Percentiles rank a stretch among this genome's conserved stretches.
These are phyloP conservation scores for Thaumatotibia leucotreta DNA, from an alignment of 1,140 invertebrate species.

Conservation along the genomic window DNA sequence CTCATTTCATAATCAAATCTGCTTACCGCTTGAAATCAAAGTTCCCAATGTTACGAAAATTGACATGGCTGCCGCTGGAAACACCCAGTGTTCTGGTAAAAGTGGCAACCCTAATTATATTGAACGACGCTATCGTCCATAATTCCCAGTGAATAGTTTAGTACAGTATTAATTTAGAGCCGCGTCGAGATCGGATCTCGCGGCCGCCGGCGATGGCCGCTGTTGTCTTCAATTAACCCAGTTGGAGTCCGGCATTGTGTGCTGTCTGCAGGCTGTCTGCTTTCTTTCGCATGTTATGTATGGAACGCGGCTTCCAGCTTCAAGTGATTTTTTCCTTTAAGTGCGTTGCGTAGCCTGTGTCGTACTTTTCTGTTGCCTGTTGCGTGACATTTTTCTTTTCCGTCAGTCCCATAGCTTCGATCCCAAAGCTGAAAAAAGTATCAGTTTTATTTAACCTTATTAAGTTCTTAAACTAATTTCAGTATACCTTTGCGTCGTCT, in stretches of 20 bases:
- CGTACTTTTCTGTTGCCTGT: too few relatives aligned
- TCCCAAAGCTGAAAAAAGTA: too few relatives aligned
- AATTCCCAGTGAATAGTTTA: conserved; percentile 41
- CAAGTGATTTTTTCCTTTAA: neutral
- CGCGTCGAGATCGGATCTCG: conserved; percentile 47
- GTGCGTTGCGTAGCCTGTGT: too few relatives aligned
- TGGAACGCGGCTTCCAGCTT: conserved; percentile 4
- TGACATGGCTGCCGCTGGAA: too few relatives aligned
- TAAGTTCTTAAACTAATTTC: too few relatives aligned
- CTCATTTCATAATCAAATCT: too few relatives aligned
- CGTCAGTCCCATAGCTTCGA: too few relatives aligned
- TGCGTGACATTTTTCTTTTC: too few relatives aligned
- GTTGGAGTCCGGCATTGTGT: conserved; percentile 53
- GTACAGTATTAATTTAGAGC: conserved; percentile 52
- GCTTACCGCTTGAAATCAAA: too few relatives aligned
- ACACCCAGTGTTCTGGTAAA: neutral
- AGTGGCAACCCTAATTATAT: conserved; percentile 8
- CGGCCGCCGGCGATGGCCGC: conserved; percentile 47
- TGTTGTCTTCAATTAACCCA: conserved; percentile 70
- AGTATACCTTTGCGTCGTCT: too few relatives aligned
- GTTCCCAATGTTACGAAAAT: too few relatives aligned
- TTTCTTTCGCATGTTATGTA: conserved; percentile 62
- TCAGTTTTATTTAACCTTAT: too few relatives aligned
- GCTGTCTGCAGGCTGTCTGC: conserved; percentile 63
- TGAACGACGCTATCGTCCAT: conserved; percentile 17